Base-by-base conservation (phyloP, 2,888 invertebrate genomes). In the Mimas tiliae region DNA sequence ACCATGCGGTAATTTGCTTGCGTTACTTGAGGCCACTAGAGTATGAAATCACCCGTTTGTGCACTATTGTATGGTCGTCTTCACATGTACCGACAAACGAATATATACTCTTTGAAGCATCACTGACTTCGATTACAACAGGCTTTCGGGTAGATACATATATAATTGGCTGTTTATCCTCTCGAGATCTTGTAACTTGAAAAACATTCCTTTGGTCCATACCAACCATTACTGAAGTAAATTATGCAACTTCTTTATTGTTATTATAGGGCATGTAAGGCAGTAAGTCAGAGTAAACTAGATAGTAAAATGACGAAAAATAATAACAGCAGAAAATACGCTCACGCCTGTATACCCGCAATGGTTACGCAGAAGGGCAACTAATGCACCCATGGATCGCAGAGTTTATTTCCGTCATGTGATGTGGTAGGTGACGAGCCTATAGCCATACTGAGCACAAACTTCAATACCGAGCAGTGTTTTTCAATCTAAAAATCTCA, bases 21-120 rank as follows among this genome's bases (percentile, higher is more conserved):
- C 83, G 78, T 79, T 83, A 74, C 85, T 81, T 66, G 66, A 72
- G 80, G 51, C 83, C 87, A 88, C 84, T 90, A 84, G 84, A 83
- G 81, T 88, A 88, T 90, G 85, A 88, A 91, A 91, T 91, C 87
- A 90, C 83, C 86, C 87, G 83, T 83, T 82, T 77, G 74, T 72
- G 66, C 66, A 66, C 70, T 68, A 77, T 83, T 79, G 78, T 77
- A 64, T 21, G 65, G 63, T 63, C 68, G 66, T 67, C 71, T 70
- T 69, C 75, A 75, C 74, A 71, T 73, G 77, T 70, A 80, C 91
- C 90, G 91, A 89, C 90, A 90, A 88, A 85, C 82, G 78, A 58
- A 48, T 73, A 69, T 72, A 64, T 58, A 11, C 1, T 55, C 67
- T 73, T 75, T 74, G 64, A 72, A 70, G 73, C 72, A 70, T 70